Conservation (phyloP, 2,113 vertebrate species). For the Oxyruncus cristatus region DNA sequence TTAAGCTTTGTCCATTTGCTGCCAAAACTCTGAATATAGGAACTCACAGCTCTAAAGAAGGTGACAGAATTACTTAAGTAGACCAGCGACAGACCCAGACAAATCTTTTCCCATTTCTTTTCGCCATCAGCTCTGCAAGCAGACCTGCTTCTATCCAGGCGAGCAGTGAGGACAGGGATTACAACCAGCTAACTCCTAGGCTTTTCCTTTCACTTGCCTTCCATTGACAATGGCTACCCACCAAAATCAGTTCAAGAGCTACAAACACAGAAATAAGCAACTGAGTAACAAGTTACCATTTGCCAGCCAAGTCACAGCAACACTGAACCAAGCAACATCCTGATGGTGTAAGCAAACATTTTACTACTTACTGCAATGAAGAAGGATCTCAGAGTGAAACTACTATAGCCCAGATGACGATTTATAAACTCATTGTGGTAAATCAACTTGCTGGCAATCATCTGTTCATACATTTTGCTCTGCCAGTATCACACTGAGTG, state of each 20-base stretch:
- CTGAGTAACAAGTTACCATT: not conserved
- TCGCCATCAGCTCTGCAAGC: not conserved
- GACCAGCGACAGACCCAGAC: not conserved
- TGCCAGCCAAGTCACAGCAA: not conserved
- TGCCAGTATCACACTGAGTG: not conserved
- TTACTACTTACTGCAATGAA: not conserved
- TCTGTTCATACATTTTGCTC: conserved; percentile 28
- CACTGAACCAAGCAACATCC: not conserved
- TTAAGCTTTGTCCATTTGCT: not conserved
- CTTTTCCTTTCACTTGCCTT: not conserved
- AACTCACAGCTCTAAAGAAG: not conserved
- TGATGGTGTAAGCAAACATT: not conserved
- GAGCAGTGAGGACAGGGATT: not conserved
- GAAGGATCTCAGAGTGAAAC: not conserved
- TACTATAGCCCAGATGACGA: not conserved
- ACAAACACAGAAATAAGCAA: not conserved
- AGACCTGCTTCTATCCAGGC: not conserved
- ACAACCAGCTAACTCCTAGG: not conserved
- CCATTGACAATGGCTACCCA: not conserved
- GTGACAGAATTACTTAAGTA: not conserved
- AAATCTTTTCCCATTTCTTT: not conserved
- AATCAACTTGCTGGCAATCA: not conserved
- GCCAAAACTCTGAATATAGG: not conserved
- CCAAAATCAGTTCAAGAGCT: not conserved
- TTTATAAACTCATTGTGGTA: not conserved